phyloP scores from a whole-genome alignment of 2,113 vertebrate species.

The Notarius quadriscutis region DNA sequence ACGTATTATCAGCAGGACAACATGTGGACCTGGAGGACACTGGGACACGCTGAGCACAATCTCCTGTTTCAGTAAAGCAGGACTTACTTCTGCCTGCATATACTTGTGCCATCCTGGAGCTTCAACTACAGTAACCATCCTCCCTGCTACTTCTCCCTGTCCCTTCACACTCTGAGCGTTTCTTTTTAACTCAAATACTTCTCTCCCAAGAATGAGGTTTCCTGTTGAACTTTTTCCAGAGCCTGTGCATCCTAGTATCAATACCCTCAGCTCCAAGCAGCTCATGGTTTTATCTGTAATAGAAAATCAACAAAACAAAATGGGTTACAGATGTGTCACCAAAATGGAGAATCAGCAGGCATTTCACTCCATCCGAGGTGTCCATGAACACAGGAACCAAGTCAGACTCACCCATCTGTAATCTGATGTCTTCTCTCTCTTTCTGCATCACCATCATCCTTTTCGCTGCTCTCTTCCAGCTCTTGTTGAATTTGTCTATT shows the following conservation, averaged over 20 bases:
- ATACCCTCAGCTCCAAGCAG: neutral
- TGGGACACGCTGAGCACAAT: conserved; percentile 7
- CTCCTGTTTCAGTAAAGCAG: conserved; percentile 6
- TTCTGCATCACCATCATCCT: neutral
- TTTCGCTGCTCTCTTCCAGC: neutral
- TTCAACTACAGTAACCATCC: conserved; percentile 12
- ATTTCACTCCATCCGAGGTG: too few relatives aligned
- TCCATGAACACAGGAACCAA: too few relatives aligned
- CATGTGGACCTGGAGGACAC: conserved; percentile 17
- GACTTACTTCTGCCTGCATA: neutral
- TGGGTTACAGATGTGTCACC: too few relatives aligned
- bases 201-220: neutral
- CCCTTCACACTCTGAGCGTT: neutral
- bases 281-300: neutral
- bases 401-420: neutral
- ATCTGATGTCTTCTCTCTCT: neutral
- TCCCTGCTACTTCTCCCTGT: neutral
- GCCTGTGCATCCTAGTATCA: neutral
- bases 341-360: too few relatives aligned
- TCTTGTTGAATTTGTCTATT: neutral
- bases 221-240: neutral
- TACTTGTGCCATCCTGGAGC: conserved; percentile 5
- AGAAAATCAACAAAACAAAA: neutral
- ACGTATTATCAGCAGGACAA: neutral
- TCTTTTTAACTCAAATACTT: neutral